Evolutionary conservation across 37 sponge, comb jelly and placozoan genomes (phyloP).

Genomic region (Spongilla lacustris): DNA sequence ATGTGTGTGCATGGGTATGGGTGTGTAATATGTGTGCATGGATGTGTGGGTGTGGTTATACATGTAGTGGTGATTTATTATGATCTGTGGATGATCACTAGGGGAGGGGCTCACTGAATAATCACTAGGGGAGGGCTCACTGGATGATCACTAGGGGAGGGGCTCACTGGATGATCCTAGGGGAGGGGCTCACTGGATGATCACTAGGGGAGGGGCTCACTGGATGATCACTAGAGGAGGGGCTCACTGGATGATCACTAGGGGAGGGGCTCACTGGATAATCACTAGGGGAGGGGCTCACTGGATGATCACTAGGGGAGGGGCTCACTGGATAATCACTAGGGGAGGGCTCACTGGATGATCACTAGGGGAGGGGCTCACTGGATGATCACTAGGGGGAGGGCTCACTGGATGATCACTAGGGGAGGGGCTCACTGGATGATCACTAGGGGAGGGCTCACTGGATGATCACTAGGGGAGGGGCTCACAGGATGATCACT

Average conservation of each 20-base stretch:
- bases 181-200: not conserved
- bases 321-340: constrained; percentile 21
- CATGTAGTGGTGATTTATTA: too few species aligned
- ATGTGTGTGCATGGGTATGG: not conserved
- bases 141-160: too few species aligned
- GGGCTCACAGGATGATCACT: not conserved
- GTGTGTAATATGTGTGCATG: too few species aligned
- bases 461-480: not conserved
- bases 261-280: not conserved
- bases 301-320: constrained; percentile 18
- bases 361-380: not conserved
- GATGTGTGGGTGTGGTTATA: too few species aligned
- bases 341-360: constrained; percentile 23
- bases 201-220: constrained; percentile 27
- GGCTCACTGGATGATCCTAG: too few species aligned
- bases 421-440: constrained; percentile 15
- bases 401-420: not conserved
- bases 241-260: not conserved
- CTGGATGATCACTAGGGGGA: not conserved
- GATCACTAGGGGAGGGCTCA: not conserved
- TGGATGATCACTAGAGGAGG: constrained; percentile 35
- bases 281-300: not conserved
- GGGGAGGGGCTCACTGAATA: not conserved
- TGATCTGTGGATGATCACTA: too few species aligned
- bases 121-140: not conserved